These are phyloP conservation scores for Latheticus oryzae DNA, from an alignment of 2,888 invertebrate genomes.

Conservation along the genomic window DNA sequence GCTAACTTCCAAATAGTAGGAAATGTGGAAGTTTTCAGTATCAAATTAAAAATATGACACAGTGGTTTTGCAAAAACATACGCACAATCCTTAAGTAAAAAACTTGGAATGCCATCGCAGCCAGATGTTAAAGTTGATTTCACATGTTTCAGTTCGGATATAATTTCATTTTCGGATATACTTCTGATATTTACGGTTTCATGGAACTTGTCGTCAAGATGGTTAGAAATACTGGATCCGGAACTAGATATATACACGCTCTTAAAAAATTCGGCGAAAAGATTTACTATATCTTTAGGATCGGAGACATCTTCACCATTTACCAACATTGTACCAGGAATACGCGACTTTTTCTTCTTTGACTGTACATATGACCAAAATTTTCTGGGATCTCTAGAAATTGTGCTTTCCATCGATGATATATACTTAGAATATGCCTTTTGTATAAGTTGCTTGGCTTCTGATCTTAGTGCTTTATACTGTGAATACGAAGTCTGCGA, in stretches of 20 bases:
- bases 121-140: too few species aligned
- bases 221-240: too few species aligned
- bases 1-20: conserved; percentile 3
- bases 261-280: background rate
- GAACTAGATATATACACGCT: conserved; percentile 7
- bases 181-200: too few species aligned
- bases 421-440: background rate
- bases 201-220: too few species aligned
- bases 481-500: too few species aligned
- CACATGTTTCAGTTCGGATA: too few species aligned
- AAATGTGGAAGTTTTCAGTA: background rate
- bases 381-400: background rate
- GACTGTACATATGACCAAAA: background rate
- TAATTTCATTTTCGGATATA: too few species aligned
- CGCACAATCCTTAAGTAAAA: conserved; percentile 13
- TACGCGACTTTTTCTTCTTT: background rate
- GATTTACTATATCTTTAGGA: background rate
- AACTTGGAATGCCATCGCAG: too few species aligned
- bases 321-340: background rate
- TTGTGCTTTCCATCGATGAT: background rate
- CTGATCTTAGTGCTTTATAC: too few species aligned
- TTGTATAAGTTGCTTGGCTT: background rate
- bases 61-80: conserved; percentile 4
- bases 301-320: background rate
- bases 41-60: background rate